A percentile compares a stretch with the other conserved stretches of the same genome.
Evolutionary conservation across 30 jellyfish, hydroid and myxozoan species (phyloP).

Genomic region (Haliclystus octoradiatus): DNA sequence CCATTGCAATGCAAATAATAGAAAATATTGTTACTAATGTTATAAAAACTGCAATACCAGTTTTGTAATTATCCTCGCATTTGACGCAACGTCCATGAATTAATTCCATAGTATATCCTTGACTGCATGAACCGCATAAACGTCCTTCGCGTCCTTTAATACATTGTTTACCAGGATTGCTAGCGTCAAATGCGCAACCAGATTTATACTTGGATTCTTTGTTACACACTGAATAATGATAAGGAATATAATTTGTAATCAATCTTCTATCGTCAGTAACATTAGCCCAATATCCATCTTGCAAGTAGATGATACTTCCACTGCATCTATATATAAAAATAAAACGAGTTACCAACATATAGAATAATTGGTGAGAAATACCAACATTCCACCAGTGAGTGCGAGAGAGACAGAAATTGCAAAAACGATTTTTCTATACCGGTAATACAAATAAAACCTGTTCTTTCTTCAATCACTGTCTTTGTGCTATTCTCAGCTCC

Average conservation of each 20-base stretch:
- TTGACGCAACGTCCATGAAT: slow-evolving; percentile 31
- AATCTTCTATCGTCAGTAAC: slow-evolving; percentile 15
- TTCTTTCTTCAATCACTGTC: too few species aligned
- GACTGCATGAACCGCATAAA: slow-evolving; percentile 54
- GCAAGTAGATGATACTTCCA: slow-evolving; percentile 18
- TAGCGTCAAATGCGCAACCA: slow-evolving; percentile 31
- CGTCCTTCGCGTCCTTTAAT: slow-evolving; percentile 28
- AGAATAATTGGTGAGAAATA: background rate
- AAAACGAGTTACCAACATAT: background rate
- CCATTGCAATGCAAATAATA: slow-evolving; percentile 16
- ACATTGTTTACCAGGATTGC: slow-evolving; percentile 41
- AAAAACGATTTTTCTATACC: too few species aligned
- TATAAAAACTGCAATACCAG: slow-evolving; percentile 6
- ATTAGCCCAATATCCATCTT: slow-evolving; percentile 51
- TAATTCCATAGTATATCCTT: slow-evolving; percentile 27
- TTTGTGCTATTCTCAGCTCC: too few species aligned
- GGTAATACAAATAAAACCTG: too few species aligned
- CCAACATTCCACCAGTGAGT: background rate
- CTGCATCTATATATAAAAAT: slow-evolving; percentile 24
- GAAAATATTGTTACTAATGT: slow-evolving; percentile 6
- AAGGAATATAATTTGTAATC: slow-evolving; percentile 31
- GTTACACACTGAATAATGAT: slow-evolving; percentile 22
- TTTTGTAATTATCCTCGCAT: slow-evolving; percentile 18
- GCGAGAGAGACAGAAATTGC: background rate
- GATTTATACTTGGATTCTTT: background rate